These are phyloP conservation scores for Sturnus vulgaris DNA, from an alignment of 2,113 vertebrate species.

Conservation along the genomic window DNA sequence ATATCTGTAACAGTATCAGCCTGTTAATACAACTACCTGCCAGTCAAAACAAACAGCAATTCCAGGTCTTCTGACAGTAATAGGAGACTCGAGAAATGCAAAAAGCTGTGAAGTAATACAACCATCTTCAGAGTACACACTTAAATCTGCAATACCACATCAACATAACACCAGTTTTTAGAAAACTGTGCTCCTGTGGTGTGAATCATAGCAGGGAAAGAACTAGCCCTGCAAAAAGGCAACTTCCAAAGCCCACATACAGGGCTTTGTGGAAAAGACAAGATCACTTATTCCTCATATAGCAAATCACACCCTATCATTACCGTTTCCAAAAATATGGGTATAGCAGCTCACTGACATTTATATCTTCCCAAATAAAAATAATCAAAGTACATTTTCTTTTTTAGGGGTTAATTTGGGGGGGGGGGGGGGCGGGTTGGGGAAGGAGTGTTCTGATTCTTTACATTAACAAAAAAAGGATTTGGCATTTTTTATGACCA, in stretches of 20 bases:
- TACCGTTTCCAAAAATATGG: background rate
- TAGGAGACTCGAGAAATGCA: background rate
- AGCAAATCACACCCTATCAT: background rate
- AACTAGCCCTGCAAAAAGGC: background rate
- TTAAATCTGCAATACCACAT: background rate
- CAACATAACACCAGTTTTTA: background rate
- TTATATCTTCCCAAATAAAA: background rate
- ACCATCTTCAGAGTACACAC: background rate
- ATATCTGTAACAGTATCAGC: background rate
- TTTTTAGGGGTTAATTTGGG: background rate
- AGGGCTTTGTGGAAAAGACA: background rate
- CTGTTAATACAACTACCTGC: background rate
- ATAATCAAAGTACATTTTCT: background rate
- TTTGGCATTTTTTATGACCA: background rate
- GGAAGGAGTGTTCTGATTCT: background rate
- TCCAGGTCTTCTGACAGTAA: background rate
- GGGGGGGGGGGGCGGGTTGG: fast-evolving
- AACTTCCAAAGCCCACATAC: background rate
- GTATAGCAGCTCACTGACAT: background rate
- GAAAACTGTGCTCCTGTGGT: background rate
- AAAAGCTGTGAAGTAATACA: background rate
- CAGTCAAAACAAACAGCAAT: background rate
- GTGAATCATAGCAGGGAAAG: background rate
- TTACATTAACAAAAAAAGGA: background rate
- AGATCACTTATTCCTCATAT: background rate